Conservation (phyloP, 1,140 invertebrate species). For the Araneus ventricosus region DNA sequence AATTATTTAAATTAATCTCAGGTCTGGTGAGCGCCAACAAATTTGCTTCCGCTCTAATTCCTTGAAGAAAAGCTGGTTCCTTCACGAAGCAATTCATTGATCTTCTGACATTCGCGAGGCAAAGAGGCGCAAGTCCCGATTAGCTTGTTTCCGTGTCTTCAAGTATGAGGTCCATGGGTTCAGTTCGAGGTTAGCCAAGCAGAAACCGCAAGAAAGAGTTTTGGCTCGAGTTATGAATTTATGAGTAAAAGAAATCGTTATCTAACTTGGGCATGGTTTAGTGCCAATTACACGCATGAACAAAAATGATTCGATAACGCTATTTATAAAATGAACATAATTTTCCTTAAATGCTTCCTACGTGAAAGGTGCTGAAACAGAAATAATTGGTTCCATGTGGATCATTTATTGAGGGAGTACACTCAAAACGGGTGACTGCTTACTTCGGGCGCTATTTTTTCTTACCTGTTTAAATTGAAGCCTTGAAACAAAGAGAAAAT, state of each 20-base stretch:
- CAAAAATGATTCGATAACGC: slow-evolving; percentile 21
- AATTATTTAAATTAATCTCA: not conserved
- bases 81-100: slow-evolving; percentile 21
- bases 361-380: not conserved
- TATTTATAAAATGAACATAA: not conserved
- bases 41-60: slow-evolving; percentile 20
- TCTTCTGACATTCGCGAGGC: not conserved
- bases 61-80: slow-evolving; percentile 1
- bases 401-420: too few relatives aligned
- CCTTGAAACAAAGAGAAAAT: too few relatives aligned
- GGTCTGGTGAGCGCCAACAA: slow-evolving; percentile 18
- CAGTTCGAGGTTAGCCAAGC: not conserved
- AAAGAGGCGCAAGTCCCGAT: not conserved
- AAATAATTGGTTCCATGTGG: not conserved
- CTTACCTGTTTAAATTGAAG: too few relatives aligned
- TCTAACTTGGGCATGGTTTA: not conserved
- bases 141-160: not conserved
- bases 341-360: not conserved
- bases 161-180: not conserved
- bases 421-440: too few relatives aligned
- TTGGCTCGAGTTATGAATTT: not conserved
- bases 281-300: slow-evolving; percentile 4
- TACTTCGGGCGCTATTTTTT: too few relatives aligned
- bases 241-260: slow-evolving; percentile 4
- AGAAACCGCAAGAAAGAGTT: not conserved